A percentile compares a stretch with the other conserved stretches of the same genome.
Evolutionary conservation across 2,113 vertebrate species (phyloP).

Genomic region (Fulica atra): DNA sequence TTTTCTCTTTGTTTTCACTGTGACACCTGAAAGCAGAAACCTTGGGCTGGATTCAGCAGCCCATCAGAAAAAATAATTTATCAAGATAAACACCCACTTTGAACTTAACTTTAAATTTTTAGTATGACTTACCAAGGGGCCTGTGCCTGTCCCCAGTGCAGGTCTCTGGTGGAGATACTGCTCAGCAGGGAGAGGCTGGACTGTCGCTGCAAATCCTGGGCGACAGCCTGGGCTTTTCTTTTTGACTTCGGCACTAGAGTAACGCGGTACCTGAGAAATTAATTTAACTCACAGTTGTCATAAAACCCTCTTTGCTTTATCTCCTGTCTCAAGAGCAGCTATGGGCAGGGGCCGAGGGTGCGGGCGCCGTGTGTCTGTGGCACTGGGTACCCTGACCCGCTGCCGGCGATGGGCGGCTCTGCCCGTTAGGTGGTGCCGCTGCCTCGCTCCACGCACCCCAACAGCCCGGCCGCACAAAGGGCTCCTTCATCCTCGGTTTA

Average conservation of each 20-base stretch:
- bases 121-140: background rate
- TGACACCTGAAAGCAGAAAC: background rate
- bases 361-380: rapidly evolving
- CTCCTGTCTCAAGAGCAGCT: background rate
- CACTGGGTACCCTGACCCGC: no score
- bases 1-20: background rate
- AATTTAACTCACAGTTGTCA: background rate
- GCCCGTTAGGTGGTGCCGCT: constrained; percentile 66
- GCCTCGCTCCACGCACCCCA: background rate
- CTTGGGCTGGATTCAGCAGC: background rate
- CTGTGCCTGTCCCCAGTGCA: background rate
- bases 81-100: background rate
- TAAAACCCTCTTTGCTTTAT: background rate
- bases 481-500: background rate
- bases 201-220: background rate
- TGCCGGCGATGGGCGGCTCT: no score
- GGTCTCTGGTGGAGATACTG: background rate
- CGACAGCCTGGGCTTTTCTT: background rate
- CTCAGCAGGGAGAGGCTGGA: background rate
- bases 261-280: background rate
- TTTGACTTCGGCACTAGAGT: background rate
- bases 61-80: background rate
- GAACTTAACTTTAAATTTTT: background rate
- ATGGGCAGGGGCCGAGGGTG: rapidly evolving
- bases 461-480: background rate